Conservation (phyloP, 2,888 invertebrate species). For the Brachycybe producta region DNA sequence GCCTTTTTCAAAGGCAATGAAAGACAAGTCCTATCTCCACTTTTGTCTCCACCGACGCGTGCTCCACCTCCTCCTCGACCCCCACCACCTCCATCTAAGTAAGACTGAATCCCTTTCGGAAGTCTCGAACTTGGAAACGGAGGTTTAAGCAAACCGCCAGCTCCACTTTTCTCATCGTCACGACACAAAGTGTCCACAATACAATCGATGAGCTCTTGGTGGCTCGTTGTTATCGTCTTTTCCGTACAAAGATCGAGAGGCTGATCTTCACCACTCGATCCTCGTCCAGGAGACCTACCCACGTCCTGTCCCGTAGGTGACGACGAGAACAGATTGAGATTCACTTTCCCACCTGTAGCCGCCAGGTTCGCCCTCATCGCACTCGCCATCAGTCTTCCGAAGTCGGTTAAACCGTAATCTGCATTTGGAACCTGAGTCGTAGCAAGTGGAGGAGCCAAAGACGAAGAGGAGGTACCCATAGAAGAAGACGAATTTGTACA, state of each 20-base stretch:
- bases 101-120: neutral
- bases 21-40: neutral
- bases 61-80: neutral
- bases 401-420: too few relatives aligned
- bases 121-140: neutral
- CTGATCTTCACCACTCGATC: slow-evolving; percentile 16
- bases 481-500: neutral
- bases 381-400: neutral
- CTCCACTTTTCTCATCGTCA: neutral
- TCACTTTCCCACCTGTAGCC: too few relatives aligned
- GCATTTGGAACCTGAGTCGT: too few relatives aligned
- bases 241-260: slow-evolving; percentile 23
- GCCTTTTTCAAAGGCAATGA: neutral
- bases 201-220: slow-evolving; percentile 17
- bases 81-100: neutral
- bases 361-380: neutral
- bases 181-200: slow-evolving; percentile 13
- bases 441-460: neutral
- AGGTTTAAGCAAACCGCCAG: neutral
- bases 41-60: neutral
- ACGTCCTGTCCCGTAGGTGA: too few relatives aligned
- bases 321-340: too few relatives aligned
- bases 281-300: neutral
- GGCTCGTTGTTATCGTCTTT: slow-evolving; percentile 21
- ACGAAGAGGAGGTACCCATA: neutral